Percentiles rank a stretch among this genome's conserved stretches.
These are phyloP conservation scores for Drosophila phalerata DNA, from an alignment of 2,888 invertebrate species.

Conservation along the genomic window DNA sequence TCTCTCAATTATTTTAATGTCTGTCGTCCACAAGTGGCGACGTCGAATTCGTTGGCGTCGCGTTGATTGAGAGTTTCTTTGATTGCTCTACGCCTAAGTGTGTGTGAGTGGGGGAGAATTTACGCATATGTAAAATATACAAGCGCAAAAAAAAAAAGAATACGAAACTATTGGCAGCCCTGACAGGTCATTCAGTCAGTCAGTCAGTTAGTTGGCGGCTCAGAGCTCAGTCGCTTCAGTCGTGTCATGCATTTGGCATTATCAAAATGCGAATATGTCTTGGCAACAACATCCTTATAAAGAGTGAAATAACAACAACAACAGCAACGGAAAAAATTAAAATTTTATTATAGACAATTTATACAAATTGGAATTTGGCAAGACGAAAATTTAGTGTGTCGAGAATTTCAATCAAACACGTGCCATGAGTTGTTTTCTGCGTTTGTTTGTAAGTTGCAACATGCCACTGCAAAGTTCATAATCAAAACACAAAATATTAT, in stretches of 20 bases:
- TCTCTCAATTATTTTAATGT: slow-evolving; percentile 66
- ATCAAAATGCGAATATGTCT: slow-evolving; percentile 49
- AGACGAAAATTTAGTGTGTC: slow-evolving; percentile 24
- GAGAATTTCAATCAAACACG: slow-evolving; percentile 54
- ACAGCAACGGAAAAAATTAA: slow-evolving; percentile 26
- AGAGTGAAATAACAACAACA: slow-evolving; percentile 32
- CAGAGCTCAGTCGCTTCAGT: slow-evolving; percentile 38
- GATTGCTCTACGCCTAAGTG: slow-evolving; percentile 53
- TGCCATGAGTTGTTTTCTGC: slow-evolving; percentile 74
- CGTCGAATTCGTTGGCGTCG: slow-evolving; percentile 67
- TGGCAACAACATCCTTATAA: slow-evolving; percentile 59
- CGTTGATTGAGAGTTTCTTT: slow-evolving; percentile 80
- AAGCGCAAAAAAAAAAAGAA: background rate
- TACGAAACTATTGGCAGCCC: slow-evolving; percentile 55
- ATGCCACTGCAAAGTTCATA: slow-evolving; percentile 19
- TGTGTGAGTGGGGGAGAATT: slow-evolving; percentile 22
- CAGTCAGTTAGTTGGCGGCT: slow-evolving; percentile 37
- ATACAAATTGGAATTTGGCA: slow-evolving; percentile 25
- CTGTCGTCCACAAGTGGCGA: slow-evolving; percentile 71
- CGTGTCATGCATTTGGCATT: slow-evolving; percentile 37
- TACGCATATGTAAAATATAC: slow-evolving; percentile 58
- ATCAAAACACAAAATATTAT: background rate
- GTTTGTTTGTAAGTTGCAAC: slow-evolving; percentile 71
- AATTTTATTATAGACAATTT: slow-evolving; percentile 53
- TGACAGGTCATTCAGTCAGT: slow-evolving; percentile 52